phyloP scores from a whole-genome alignment of 2,888 invertebrate species.

The Stegophylla sp. region DNA sequence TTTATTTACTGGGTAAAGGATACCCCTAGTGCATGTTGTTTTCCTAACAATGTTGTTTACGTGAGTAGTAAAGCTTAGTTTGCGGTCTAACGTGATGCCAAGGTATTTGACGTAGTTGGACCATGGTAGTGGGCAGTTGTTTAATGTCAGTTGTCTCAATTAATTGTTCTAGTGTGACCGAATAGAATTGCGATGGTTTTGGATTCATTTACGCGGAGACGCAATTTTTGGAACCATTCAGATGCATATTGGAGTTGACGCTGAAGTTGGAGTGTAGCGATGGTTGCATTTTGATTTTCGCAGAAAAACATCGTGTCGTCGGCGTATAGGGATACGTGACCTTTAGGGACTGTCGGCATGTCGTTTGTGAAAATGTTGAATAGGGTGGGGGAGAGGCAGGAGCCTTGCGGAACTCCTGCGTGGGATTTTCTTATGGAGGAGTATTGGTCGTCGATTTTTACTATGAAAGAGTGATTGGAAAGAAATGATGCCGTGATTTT shows the following conservation, averaged over 20 bases:
- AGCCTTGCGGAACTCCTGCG: conserved; percentile 25
- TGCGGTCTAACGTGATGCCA: background rate
- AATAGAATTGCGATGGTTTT: background rate
- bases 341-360: background rate
- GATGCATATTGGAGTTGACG: background rate
- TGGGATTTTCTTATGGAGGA: background rate
- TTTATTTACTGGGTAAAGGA: background rate
- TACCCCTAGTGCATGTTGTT: background rate
- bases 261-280: background rate
- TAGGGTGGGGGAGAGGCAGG: background rate
- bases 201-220: background rate
- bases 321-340: background rate
- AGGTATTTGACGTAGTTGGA: background rate
- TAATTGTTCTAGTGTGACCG: too few species aligned
- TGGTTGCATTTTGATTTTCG: background rate
- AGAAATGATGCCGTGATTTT: conserved; percentile 25
- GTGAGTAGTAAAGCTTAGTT: background rate
- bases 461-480: background rate
- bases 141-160: too few species aligned
- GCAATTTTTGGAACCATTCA: background rate
- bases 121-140: background rate
- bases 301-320: background rate
- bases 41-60: background rate
- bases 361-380: background rate
- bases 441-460: background rate